Evolutionary conservation across 2,113 vertebrate genomes (phyloP), one percentile per base, ranked within the genome.

Genomic region (Tupaia tana): DNA sequence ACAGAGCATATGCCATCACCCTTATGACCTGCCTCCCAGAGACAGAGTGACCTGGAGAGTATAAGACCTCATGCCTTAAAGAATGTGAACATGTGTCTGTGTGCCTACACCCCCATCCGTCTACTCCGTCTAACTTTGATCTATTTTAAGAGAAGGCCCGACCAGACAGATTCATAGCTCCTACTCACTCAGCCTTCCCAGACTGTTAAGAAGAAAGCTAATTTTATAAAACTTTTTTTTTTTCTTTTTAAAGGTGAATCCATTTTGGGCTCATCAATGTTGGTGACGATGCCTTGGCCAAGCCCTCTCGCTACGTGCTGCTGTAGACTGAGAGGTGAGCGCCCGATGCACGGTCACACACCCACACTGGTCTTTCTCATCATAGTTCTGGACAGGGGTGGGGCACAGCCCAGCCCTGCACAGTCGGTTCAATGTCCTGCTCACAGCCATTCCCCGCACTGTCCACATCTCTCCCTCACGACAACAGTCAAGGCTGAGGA

Each of bases 151-250:
- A 97, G 34, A 92, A 15, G 66, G 29, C 29, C 14, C 43, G n/a
- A 69, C 31, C 75, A 95, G 85, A 92, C 86, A 93, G 88, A 94
- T 83, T 95, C 90, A 92, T 81, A 90, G 69, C n/a, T 94, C 61
- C 66, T 90, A 84, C 94, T 94, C 79, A 84, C 43, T 88, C 67
- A 79, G 63, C 77, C 59, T 4, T 88, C 85, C 19, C 80, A 92
- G 82, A 78, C 25, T 86, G 34, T 58, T 88, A 90, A 90, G 81
- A 87, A 25, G n/a, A 90, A 84, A 95, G 81, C 77, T 97, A 78
- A 88, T 90, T 96, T 95, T 94, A 43, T 24, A 61, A 93, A 95
- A 94, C 75, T 3, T 10, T 71, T 31, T 61, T 70, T 82, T 82
- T 69, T 84, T 43, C 43, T 64, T 52, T 22, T 56, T 20, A 78